Conservation (phyloP, 2,113 vertebrate genomes). For the Henicopernis longicauda region DNA sequence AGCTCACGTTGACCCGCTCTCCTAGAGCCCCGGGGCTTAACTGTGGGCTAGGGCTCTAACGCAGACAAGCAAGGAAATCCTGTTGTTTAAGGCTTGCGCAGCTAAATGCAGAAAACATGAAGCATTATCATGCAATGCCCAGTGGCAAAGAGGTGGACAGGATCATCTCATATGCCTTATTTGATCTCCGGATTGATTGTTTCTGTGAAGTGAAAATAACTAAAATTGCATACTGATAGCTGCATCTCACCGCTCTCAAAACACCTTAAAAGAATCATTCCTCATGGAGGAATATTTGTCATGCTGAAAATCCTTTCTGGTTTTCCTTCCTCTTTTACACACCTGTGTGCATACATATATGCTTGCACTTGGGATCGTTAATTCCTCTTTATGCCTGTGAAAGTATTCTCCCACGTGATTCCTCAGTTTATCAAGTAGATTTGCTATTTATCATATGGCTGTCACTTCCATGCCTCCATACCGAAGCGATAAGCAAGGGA, state of each 20-base stretch:
- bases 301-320: neutral
- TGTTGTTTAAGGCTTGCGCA: neutral
- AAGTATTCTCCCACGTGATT: neutral
- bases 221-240: neutral
- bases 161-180: neutral
- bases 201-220: neutral
- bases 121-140: neutral
- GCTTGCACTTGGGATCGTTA: neutral
- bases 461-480: neutral
- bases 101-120: neutral
- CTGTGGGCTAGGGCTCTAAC: neutral
- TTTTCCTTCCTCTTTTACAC: neutral
- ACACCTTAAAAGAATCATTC: neutral
- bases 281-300: neutral
- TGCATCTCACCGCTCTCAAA: neutral
- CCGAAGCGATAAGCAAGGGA: neutral
- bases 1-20: rapidly evolving
- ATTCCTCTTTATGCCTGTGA: neutral
- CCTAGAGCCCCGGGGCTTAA: neutral
- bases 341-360: neutral
- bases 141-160: neutral
- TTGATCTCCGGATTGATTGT: neutral
- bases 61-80: neutral
- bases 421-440: neutral
- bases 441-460: neutral